phyloP scores from a whole-genome alignment of 1,140 invertebrate species.

The Grapholita molesta region DNA sequence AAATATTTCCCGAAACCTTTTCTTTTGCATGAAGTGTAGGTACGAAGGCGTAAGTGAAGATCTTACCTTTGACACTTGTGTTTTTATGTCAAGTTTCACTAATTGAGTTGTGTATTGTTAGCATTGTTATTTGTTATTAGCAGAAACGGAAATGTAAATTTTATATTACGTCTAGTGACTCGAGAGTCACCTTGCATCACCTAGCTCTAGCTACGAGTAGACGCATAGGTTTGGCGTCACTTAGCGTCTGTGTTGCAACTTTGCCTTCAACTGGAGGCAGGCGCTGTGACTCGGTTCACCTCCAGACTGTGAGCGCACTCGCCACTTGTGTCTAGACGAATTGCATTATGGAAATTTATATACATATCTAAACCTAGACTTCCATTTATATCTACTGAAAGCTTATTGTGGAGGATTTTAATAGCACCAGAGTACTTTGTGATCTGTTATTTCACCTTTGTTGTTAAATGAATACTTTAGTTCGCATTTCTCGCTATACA shows the following conservation, averaged over 20 bases:
- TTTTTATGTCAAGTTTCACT: neutral
- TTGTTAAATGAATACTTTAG: neutral
- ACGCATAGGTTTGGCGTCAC: neutral
- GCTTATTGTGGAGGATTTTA: constrained; percentile 20
- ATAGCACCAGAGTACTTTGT: constrained; percentile 37
- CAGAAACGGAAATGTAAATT: neutral
- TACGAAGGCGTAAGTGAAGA: neutral
- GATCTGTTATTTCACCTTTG: neutral
- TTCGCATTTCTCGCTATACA: neutral
- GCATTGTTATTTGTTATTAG: neutral
- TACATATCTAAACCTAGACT: constrained; percentile 27
- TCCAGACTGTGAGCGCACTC: constrained; percentile 50
- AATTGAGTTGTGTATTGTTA: neutral
- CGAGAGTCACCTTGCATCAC: neutral
- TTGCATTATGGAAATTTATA: constrained; percentile 69
- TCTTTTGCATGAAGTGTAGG: too few relatives aligned
- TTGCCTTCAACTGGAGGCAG: neutral
- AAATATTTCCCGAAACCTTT: too few relatives aligned
- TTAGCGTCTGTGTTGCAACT: neutral
- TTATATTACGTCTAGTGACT: neutral
- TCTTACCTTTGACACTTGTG: too few relatives aligned
- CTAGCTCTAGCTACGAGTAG: neutral
- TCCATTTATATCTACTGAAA: constrained; percentile 32
- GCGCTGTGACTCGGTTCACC: constrained; percentile 53
- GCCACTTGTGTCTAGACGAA: constrained; percentile 61